A percentile compares a stretch with the other conserved stretches of the same genome.
These are phyloP conservation scores for Linnaemya vulpina DNA, from an alignment of 2,888 invertebrate genomes.

Conservation along the genomic window DNA sequence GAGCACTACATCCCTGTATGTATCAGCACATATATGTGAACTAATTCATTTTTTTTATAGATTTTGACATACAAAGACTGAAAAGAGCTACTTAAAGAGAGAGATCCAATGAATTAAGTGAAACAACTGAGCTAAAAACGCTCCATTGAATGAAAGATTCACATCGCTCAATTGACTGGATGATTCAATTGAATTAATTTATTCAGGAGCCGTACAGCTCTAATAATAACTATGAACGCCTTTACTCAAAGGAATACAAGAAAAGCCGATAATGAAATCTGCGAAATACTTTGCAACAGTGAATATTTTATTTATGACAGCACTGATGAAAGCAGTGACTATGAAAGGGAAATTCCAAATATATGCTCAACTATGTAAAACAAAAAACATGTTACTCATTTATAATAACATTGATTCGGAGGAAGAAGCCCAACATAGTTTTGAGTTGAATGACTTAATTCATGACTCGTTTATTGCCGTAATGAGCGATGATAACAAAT, in stretches of 20 bases:
- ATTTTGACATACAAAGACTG: no score
- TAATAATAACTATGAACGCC: conserved; percentile 20
- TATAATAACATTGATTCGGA: conserved; percentile 1
- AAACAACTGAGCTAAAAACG: no score
- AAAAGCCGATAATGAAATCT: conserved; percentile 30
- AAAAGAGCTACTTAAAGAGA: no score
- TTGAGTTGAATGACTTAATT: conserved; percentile 15
- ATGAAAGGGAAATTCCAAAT: conserved; percentile 29
- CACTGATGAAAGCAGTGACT: conserved; percentile 28
- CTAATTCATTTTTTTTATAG: no score
- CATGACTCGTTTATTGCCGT: conserved; percentile 27
- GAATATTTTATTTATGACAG: conserved; percentile 30
- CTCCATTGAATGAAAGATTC: no score
- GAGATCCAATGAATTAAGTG: no score
- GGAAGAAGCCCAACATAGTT: conserved; percentile 17
- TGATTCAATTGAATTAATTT: no score
- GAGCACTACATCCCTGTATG: no score
- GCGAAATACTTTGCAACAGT: no score
- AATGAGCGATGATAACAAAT: conserved; percentile 16
- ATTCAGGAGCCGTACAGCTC: no score
- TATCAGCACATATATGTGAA: no score
- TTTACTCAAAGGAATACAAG: conserved; percentile 12
- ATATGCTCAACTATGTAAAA: conserved; percentile 15
- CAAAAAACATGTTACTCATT: conserved; percentile 3
- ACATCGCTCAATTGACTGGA: no score